Evolutionary conservation across 2,888 invertebrate species (phyloP), one percentile per base, ranked within the genome.

Genomic region (Resseliella maxima): DNA sequence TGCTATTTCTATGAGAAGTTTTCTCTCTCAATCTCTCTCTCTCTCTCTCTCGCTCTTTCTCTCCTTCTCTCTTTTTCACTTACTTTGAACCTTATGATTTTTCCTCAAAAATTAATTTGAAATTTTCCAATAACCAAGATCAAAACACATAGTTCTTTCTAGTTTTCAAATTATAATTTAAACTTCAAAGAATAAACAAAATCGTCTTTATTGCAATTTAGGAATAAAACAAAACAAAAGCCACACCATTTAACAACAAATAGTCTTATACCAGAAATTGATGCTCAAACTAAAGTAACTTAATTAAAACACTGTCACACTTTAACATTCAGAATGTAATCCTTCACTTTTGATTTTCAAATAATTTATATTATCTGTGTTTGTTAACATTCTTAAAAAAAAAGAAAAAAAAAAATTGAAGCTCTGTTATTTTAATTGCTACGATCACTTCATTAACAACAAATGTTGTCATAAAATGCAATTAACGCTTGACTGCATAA

Each of bases 261-360:
- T 24, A 24, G 24, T 59, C 1, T 24, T 59, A 10, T n/a, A 0
- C 24, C 15, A 24, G n/a, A 24, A 59, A 59, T 59, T 59, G 59
- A 24, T 24, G 59, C 10, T 59, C 59, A 72, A 31, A 15, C 41
- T 41, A 12, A 72, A 72, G 72, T 72, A 72, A 35, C 72, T 72
- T 72, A 72, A 35, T 72, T 72, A 72, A 31, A 59, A 59, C 59
- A 24, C 24, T 3, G 24, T 59, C 72, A 18, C 46, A 72, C 72
- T 31, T 72, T 72, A 72, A 72, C 72, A 72, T 72, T 72, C 31
- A 72, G 31, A 72, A 15, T 72, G 50, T 50, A 50, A 50, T 50
- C 15, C 27, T 24, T 24, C 46, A 18, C 46, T 50, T 50, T 50
- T 18, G 46, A 50, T 50, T 50, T 50, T 50, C 46, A 59, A 59